Evolutionary conservation across 2,888 invertebrate species (phyloP).

Genomic region (Drosophila meridionalis): DNA sequence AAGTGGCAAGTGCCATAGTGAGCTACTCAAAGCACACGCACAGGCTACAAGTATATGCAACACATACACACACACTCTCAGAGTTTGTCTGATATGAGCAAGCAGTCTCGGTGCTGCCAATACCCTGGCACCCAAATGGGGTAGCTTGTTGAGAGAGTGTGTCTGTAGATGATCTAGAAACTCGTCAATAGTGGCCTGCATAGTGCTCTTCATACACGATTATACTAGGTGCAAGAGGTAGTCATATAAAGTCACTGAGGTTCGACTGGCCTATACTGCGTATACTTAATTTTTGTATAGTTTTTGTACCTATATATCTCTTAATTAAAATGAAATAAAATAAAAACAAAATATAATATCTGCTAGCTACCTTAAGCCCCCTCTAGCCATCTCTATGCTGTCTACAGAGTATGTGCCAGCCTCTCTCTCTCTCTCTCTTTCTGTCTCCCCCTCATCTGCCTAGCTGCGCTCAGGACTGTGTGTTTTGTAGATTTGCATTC

Average conservation of each 20-base stretch:
- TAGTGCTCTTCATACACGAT: no score
- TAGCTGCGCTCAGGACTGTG: not conserved
- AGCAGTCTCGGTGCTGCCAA: not conserved
- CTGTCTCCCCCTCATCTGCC: no score
- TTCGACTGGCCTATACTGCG: not conserved
- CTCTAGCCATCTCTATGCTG: not conserved
- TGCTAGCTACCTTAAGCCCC: no score
- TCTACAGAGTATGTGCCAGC: not conserved
- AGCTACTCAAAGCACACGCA: slow-evolving; percentile 34
- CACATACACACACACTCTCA: slow-evolving; percentile 1
- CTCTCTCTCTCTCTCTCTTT: not conserved
- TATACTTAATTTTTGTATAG: not conserved
- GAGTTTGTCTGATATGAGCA: slow-evolving; percentile 2
- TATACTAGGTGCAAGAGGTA: not conserved
- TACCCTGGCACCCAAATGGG: not conserved
- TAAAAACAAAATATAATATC: no score
- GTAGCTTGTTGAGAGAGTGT: not conserved
- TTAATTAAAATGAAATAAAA: no score
- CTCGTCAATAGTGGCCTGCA: not conserved
- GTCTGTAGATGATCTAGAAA: not conserved
- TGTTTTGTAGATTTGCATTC: slow-evolving; percentile 47
- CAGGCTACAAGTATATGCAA: slow-evolving; percentile 6
- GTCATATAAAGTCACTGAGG: not conserved
- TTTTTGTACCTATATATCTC: no score
- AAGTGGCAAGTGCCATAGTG: slow-evolving; percentile 33